Conservation (phyloP, 2,113 vertebrate genomes). For the zebrafish (Danio rerio) region DNA sequence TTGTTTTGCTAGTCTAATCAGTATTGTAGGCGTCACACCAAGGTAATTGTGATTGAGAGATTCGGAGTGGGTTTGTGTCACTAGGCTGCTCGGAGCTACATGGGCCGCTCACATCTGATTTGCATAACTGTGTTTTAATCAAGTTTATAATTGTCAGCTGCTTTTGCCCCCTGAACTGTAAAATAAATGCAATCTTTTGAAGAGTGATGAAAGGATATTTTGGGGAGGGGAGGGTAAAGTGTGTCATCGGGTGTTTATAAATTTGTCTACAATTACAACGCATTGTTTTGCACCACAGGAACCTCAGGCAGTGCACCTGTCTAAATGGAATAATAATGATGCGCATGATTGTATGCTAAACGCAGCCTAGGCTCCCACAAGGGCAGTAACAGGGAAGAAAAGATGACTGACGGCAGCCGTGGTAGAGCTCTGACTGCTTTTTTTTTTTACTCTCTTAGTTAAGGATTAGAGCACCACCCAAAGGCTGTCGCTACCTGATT, state of each 20-base stretch:
- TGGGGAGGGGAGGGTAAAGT: slow-evolving; percentile 6
- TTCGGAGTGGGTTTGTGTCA: slow-evolving; percentile 34
- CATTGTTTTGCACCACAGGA: slow-evolving; percentile 26
- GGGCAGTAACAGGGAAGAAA: slow-evolving; percentile 22
- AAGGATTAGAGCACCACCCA: slow-evolving; percentile 22
- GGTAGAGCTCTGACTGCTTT: slow-evolving; percentile 30
- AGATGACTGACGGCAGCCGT: slow-evolving; percentile 46
- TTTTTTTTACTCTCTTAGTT: slow-evolving; percentile 8
- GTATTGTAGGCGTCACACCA: slow-evolving; percentile 38
- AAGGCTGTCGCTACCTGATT: slow-evolving; percentile 41
- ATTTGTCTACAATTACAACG: background rate
- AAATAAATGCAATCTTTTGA: slow-evolving; percentile 47
- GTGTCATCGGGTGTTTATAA: background rate
- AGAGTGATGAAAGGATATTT: slow-evolving; percentile 23
- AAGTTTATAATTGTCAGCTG: slow-evolving; percentile 52
- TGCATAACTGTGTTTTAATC: slow-evolving; percentile 58
- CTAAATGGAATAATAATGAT: slow-evolving; percentile 54
- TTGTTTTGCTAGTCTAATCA: slow-evolving; percentile 54
- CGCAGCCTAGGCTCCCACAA: slow-evolving; percentile 23
- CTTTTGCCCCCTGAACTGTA: slow-evolving; percentile 49
- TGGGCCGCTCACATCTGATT: slow-evolving; percentile 34
- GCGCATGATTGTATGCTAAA: slow-evolving; percentile 51
- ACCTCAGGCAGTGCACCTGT: slow-evolving; percentile 32
- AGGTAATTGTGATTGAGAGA: slow-evolving; percentile 57
- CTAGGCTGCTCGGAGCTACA: slow-evolving; percentile 35